phyloP scores from a whole-genome alignment of 2,888 invertebrate species.

The Lycia hirtaria region DNA sequence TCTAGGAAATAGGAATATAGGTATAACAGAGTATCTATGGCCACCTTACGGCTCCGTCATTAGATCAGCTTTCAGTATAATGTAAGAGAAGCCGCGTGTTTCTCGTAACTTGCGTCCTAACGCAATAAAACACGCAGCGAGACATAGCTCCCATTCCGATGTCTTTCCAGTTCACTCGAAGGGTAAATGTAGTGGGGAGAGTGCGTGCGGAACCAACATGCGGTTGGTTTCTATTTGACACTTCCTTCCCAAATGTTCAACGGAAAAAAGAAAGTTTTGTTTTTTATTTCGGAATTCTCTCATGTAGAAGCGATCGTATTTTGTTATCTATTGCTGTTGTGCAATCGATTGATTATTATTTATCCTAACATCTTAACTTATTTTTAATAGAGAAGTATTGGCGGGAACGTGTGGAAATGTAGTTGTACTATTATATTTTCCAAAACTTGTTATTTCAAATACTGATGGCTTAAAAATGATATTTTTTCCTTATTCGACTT shows the following conservation, averaged over 20 bases:
- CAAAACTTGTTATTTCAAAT: too few species aligned
- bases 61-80: not conserved
- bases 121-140: constrained; percentile 60
- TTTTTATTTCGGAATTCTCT: constrained; percentile 9
- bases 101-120: constrained; percentile 40
- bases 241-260: constrained; percentile 25
- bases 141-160: constrained; percentile 60
- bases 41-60: too few species aligned
- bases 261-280: constrained; percentile 7
- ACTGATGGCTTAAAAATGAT: too few species aligned
- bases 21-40: too few species aligned
- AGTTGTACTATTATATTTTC: too few species aligned
- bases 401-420: too few species aligned
- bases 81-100: not conserved
- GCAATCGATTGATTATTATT: too few species aligned
- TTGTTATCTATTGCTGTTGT: not conserved
- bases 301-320: not conserved
- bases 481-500: too few species aligned
- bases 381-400: too few species aligned
- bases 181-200: constrained; percentile 49
- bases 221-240: constrained; percentile 40
- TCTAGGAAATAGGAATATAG: too few species aligned
- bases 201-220: constrained; percentile 38
- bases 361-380: too few species aligned
- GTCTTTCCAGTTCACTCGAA: constrained; percentile 51